Base-by-base conservation (phyloP, 2,113 vertebrate species). In the Bos javanicus region DNA sequence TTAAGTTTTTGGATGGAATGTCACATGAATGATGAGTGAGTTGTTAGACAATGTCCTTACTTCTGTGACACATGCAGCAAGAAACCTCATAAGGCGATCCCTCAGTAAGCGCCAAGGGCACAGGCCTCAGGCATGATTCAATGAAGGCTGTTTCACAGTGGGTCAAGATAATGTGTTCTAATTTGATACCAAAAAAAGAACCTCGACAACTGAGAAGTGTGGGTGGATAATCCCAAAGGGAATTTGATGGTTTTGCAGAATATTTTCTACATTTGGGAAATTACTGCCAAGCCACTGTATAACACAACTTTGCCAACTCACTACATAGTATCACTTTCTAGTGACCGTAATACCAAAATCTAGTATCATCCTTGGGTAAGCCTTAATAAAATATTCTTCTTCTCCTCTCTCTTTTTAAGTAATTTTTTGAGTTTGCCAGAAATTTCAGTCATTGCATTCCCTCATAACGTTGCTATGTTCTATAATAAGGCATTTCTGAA, bases 171-270 rank as follows among this genome's bases (percentile, higher is more conserved):
- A 54, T 16, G 5, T 54, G 46, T 28, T 93, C 94, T 90, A 84
- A 91, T 90, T 82, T 92, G 82, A 86, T 64, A 17, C 26, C 89
- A 85, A 50, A 87, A 86, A 96, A 92, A 92, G 56, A 97, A 89
- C 9, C 57, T 28, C 52, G 46, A 48, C 71, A 76, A 43, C 83
- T 36, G 36, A 95, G 48, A 87, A 64, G 50, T 21, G 26, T 64
- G 52, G 30, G 52, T 81, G 6, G 54, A 59, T 87, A 87, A 95
- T 36, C 39, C 64, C 52, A 64, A 95, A 94, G 11, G 46, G 33
- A 96, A 95, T 87, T 25, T 64, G 62, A 93, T 48, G 17, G 39
- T 83, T 94, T 91, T 81, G 50, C 26, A 85, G 43, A 97, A 59
- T n/a, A 92, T 71, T 86, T 94, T 95, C 48, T 80, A 78, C 57